phyloP scores from a whole-genome alignment of 2,113 vertebrate species.

The Prinia subflava region DNA sequence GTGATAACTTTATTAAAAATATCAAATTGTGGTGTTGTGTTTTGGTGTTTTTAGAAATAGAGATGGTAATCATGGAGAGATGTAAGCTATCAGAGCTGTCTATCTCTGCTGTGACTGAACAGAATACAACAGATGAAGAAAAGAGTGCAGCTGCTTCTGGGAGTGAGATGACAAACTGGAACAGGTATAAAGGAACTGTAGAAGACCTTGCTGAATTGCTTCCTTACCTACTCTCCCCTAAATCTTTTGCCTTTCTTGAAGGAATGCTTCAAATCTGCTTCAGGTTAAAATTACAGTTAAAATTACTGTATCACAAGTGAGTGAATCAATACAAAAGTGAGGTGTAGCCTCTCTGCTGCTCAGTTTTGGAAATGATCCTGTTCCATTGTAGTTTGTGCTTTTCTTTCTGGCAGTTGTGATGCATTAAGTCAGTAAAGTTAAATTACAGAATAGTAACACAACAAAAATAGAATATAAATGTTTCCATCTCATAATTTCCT shows the following conservation, averaged over 20 bases:
- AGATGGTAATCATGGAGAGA: slow-evolving; percentile 99
- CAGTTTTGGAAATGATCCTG: background rate
- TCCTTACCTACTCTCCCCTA: background rate
- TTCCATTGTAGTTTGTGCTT: background rate
- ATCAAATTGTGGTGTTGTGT: background rate
- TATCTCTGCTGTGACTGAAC: slow-evolving; percentile 80
- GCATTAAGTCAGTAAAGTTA: background rate
- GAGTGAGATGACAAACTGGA: slow-evolving; percentile 74
- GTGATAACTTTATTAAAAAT: background rate
- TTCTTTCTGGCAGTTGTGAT: background rate
- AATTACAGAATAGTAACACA: background rate
- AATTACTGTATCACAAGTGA: background rate
- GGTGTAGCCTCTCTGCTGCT: background rate
- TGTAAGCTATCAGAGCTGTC: slow-evolving; percentile 79
- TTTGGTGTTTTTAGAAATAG: slow-evolving; percentile 82
- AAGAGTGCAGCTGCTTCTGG: slow-evolving; percentile 88
- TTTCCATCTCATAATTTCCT: background rate
- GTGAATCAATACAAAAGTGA: background rate
- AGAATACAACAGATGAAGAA: slow-evolving; percentile 97
- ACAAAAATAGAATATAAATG: background rate
- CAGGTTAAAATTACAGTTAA: background rate
- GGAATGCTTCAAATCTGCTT: background rate
- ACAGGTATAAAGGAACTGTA: slow-evolving; percentile 74
- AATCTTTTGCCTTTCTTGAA: background rate
- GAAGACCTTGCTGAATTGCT: background rate